These are phyloP conservation scores for Disparrhopalites patrizii DNA, from an alignment of 2,888 invertebrate genomes.

Conservation along the genomic window DNA sequence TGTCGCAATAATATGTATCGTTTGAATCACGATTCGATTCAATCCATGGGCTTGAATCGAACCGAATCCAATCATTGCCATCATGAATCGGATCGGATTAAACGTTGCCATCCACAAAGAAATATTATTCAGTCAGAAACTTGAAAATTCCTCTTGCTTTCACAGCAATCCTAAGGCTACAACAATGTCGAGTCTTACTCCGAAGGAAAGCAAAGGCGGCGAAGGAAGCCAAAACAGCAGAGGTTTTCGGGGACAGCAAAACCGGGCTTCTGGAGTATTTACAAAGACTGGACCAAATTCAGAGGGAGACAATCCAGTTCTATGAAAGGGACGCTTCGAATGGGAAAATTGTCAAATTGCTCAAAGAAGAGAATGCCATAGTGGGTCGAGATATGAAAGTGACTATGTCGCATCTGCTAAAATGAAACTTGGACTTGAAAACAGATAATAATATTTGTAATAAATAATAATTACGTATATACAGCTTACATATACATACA, in stretches of 20 bases:
- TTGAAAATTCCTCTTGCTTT: not conserved
- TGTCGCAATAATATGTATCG: too few species aligned
- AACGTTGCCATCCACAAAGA: not conserved
- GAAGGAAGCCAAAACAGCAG: not conserved
- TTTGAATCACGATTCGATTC: too few species aligned
- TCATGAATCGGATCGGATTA: too few species aligned
- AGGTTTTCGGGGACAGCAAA: not conserved
- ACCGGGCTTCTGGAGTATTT: not conserved
- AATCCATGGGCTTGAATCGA: too few species aligned
- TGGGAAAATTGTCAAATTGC: not conserved
- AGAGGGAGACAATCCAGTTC: not conserved
- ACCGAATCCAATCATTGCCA: too few species aligned
- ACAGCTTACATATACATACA: too few species aligned
- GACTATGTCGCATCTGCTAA: conserved; percentile 9
- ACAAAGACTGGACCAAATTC: not conserved
- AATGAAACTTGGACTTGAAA: conserved; percentile 10
- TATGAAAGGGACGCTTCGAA: conserved; percentile 10
- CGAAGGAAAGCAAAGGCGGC: conserved; percentile 6
- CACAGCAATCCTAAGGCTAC: not conserved
- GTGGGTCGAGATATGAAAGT: conserved; percentile 15
- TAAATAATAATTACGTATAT: too few species aligned
- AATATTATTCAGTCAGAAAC: not conserved
- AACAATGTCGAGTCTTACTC: conserved; percentile 6
- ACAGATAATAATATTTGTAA: too few species aligned
- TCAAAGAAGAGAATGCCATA: conserved; percentile 1